These are phyloP conservation scores for Gymnoscelis rufifasciata DNA, from an alignment of 2,888 invertebrate species.

Conservation along the genomic window DNA sequence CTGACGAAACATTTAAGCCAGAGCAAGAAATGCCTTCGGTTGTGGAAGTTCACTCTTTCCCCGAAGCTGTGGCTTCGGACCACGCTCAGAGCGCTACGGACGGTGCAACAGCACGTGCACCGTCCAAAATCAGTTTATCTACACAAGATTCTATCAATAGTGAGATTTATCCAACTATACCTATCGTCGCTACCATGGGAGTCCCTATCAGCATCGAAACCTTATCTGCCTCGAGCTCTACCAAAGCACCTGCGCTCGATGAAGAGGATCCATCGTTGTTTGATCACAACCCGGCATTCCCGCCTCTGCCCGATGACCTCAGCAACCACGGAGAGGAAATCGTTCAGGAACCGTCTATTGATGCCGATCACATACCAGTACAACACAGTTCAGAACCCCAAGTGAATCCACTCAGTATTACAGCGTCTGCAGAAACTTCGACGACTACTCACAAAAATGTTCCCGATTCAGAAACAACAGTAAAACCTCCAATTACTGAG, in stretches of 20 bases:
- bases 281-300: slow-evolving; percentile 71
- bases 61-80: slow-evolving; percentile 33
- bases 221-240: slow-evolving; percentile 40
- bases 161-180: slow-evolving; percentile 49
- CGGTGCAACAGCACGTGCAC: slow-evolving; percentile 44
- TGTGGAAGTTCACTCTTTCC: slow-evolving; percentile 43
- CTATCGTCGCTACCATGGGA: slow-evolving; percentile 50
- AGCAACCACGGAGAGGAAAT: slow-evolving; percentile 66
- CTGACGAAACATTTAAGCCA: slow-evolving; percentile 37
- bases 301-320: slow-evolving; percentile 67
- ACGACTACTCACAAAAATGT: slow-evolving; percentile 40
- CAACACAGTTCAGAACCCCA: slow-evolving; percentile 41
- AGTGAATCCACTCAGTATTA: slow-evolving; percentile 36
- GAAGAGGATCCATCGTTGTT: slow-evolving; percentile 58
- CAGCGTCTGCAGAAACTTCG: slow-evolving; percentile 35
- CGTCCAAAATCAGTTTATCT: slow-evolving; percentile 63
- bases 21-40: slow-evolving; percentile 50
- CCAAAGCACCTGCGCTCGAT: slow-evolving; percentile 56
- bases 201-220: slow-evolving; percentile 36
- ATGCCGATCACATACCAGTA: slow-evolving; percentile 42
- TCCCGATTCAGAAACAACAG: slow-evolving; percentile 37
- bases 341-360: slow-evolving; percentile 52
- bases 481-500: slow-evolving; percentile 28
- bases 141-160: slow-evolving; percentile 58
- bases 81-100: slow-evolving; percentile 37